Conservation (phyloP, 1,140 invertebrate genomes). For the Aphelinus atriplicis region DNA sequence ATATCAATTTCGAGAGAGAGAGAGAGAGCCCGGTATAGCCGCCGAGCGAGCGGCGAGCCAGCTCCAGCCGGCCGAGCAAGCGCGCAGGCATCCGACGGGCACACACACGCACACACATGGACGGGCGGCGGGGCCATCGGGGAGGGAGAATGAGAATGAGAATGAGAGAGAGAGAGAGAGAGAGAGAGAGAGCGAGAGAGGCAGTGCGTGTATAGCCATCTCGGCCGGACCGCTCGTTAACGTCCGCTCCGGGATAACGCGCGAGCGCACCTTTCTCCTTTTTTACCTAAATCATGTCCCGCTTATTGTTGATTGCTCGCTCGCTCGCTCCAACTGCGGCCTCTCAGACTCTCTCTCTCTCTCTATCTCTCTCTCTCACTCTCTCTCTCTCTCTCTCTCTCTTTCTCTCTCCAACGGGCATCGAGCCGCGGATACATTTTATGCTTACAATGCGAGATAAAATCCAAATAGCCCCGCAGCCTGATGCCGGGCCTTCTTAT, state of each 20-base stretch:
- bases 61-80: no score
- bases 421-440: slow-evolving; percentile 22
- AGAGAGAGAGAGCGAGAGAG: not conserved
- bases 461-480: slow-evolving; percentile 11
- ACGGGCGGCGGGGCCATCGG: no score
- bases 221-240: slow-evolving; percentile 19
- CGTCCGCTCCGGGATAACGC: slow-evolving; percentile 20
- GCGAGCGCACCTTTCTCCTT: not conserved
- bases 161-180: slow-evolving; percentile 10
- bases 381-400: no score
- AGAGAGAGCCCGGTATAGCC: slow-evolving; percentile 33
- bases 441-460: slow-evolving; percentile 36
- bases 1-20: slow-evolving; percentile 49
- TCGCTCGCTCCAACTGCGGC: not conserved
- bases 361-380: no score
- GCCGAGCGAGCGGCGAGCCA: slow-evolving; percentile 29
- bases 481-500: no score
- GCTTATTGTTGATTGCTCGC: slow-evolving; percentile 27
- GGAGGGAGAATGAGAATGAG: no score
- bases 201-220: not conserved
- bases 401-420: no score
- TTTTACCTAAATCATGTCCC: slow-evolving; percentile 34
- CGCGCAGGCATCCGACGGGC: no score
- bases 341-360: no score
- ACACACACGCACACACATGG: no score